Conservation (phyloP, 1,140 invertebrate species). For the Drosophila navojoa region DNA sequence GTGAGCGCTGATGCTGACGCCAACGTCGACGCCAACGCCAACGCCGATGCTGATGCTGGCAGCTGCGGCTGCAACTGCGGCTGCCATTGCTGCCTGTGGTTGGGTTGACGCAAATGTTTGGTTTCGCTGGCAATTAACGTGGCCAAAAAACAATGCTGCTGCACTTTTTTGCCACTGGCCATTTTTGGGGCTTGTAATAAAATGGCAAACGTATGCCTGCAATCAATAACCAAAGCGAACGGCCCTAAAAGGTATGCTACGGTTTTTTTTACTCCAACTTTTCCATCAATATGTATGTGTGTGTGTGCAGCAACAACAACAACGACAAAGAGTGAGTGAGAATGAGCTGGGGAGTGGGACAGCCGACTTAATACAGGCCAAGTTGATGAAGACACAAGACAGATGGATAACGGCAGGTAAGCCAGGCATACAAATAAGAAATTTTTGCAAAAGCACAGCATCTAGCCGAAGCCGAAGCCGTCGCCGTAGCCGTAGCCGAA, state of each 20-base stretch:
- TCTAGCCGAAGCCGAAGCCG: neutral
- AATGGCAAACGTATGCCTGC: slow-evolving; percentile 77
- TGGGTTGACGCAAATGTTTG: slow-evolving; percentile 76
- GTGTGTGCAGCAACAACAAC: slow-evolving; percentile 28
- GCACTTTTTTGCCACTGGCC: slow-evolving; percentile 39
- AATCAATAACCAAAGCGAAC: slow-evolving; percentile 68
- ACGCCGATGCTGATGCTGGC: neutral
- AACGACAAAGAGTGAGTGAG: slow-evolving; percentile 16
- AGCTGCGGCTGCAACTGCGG: neutral
- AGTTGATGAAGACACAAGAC: slow-evolving; percentile 80
- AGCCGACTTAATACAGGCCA: slow-evolving; percentile 72
- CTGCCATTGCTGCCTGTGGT: slow-evolving; percentile 48
- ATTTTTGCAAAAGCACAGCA: slow-evolving; percentile 46
- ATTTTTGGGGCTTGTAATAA: slow-evolving; percentile 68
- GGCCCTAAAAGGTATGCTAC: slow-evolving; percentile 52
- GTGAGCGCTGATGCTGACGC: slow-evolving; percentile 12
- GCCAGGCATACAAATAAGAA: slow-evolving; percentile 79
- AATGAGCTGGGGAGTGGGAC: neutral
- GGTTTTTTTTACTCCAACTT: slow-evolving; percentile 25
- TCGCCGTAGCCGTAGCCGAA: neutral
- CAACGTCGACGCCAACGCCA: neutral
- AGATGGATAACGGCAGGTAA: slow-evolving; percentile 77
- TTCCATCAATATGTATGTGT: neutral
- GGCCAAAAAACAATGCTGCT: slow-evolving; percentile 44
- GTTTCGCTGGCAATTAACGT: slow-evolving; percentile 79